A percentile compares a stretch with the other conserved stretches of the same genome.
Evolutionary conservation across 2,797 vertebrate species (phyloP).

Genomic region (Rallus crepitans): DNA sequence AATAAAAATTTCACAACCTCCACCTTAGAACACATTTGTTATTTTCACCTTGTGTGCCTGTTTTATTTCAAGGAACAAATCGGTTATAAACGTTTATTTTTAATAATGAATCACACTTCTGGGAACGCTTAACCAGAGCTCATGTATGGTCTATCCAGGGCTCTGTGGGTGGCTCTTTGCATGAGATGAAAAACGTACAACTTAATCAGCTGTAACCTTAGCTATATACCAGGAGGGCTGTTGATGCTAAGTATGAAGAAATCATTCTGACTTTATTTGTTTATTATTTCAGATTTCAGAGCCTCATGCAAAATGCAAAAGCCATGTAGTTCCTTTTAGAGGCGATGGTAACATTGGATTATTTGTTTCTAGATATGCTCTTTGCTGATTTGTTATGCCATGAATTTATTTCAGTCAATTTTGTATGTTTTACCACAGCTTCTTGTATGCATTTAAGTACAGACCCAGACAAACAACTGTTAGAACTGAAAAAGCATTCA

Average conservation of each 20-base stretch:
- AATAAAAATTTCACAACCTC: not conserved
- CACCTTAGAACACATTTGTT: not conserved
- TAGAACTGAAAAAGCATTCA: not conserved
- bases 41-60: not conserved
- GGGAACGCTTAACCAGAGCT: not conserved
- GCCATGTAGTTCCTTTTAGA: not conserved
- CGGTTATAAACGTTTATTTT: not conserved
- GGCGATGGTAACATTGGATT: not conserved
- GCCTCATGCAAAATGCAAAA: conserved; percentile 17
- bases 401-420: not conserved
- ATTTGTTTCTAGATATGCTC: not conserved
- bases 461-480: not conserved
- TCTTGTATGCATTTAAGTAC: not conserved
- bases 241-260: not conserved
- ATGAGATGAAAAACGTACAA: not conserved
- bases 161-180: not conserved
- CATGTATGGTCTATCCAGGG: accelerated
- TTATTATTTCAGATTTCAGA: not conserved
- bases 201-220: not conserved
- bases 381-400: not conserved
- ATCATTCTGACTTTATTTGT: not conserved
- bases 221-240: not conserved
- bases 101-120: not conserved
- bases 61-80: not conserved
- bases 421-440: not conserved